Percentiles rank a stretch among this genome's conserved stretches.
phyloP scores from a whole-genome alignment of 2,797 vertebrate genomes.

The Chaenodraco wilsoni region DNA sequence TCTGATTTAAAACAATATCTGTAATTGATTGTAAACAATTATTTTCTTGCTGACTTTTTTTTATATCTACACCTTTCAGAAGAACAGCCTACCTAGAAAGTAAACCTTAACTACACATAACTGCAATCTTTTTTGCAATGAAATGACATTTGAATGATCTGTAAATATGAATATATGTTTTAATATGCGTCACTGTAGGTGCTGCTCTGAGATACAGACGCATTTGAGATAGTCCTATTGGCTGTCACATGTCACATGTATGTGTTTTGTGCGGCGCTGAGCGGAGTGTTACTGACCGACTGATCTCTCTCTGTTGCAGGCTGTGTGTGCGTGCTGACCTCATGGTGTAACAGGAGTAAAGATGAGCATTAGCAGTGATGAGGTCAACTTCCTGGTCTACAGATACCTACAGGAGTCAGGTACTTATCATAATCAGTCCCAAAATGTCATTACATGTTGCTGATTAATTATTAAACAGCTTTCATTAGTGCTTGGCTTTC shows the following conservation, averaged over 20 bases:
- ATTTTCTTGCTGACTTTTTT: too few relatives aligned
- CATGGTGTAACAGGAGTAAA: slow-evolving; percentile 99
- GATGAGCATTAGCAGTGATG: slow-evolving; percentile 99
- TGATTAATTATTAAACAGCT: too few relatives aligned
- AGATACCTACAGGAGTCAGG: slow-evolving; percentile 99
- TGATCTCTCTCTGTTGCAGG: slow-evolving; percentile 79
- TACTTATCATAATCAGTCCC: slow-evolving; percentile 56
- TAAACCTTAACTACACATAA: too few relatives aligned
- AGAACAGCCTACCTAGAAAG: too few relatives aligned
- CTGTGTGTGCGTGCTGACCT: slow-evolving; percentile 95
- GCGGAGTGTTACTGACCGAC: neutral
- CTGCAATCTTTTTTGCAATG: too few relatives aligned
- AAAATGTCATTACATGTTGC: neutral
- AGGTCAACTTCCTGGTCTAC: slow-evolving; percentile 99
- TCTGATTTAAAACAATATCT: neutral
- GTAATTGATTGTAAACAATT: too few relatives aligned
- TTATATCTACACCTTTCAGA: too few relatives aligned
- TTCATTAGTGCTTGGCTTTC: neutral
- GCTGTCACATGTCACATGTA: neutral
- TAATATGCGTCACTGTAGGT: neutral
- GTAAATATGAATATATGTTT: neutral
- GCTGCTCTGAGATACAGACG: too few relatives aligned
- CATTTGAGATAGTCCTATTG: neutral
- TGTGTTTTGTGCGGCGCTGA: neutral
- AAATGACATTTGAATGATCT: too few relatives aligned